Evolutionary conservation across 2,113 vertebrate species (phyloP).

Genomic region (Phycodurus eques): DNA sequence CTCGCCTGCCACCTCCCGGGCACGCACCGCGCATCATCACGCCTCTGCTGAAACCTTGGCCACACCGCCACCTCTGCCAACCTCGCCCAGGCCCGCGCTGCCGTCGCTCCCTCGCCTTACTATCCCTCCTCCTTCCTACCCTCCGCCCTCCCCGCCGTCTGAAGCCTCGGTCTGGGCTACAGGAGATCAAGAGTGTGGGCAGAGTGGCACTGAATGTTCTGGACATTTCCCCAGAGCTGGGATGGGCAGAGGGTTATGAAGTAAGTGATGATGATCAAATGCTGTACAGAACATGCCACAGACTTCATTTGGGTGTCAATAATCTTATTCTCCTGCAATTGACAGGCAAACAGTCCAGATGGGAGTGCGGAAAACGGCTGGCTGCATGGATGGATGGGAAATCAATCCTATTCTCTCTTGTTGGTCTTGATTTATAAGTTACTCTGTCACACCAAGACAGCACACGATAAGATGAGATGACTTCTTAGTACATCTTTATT

Average conservation of each 20-base stretch:
- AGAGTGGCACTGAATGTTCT: slow-evolving; percentile 38
- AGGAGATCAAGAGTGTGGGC: slow-evolving; percentile 55
- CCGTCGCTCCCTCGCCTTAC: slow-evolving; percentile 55
- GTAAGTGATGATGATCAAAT: slow-evolving; percentile 21
- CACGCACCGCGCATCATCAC: slow-evolving; percentile 52
- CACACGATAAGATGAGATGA: slow-evolving; percentile 14
- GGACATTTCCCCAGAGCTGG: slow-evolving; percentile 66
- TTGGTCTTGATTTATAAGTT: slow-evolving; percentile 2
- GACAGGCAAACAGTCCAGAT: neutral
- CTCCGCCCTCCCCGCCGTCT: slow-evolving; percentile 66
- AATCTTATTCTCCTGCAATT: neutral
- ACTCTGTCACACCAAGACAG: slow-evolving; percentile 14
- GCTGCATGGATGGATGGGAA: neutral
- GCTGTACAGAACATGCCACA: slow-evolving; percentile 7
- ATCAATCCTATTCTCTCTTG: neutral
- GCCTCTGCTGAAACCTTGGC: slow-evolving; percentile 22
- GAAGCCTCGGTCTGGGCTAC: slow-evolving; percentile 44
- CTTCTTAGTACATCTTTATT: slow-evolving; percentile 4
- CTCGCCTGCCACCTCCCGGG: slow-evolving; percentile 60
- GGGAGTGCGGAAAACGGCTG: neutral
- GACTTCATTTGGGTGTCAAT: slow-evolving; percentile 12
- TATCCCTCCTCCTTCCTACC: slow-evolving; percentile 56
- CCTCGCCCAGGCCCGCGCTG: slow-evolving; percentile 48
- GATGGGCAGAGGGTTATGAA: slow-evolving; percentile 65
- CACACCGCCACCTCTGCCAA: slow-evolving; percentile 61